Conservation (phyloP, 2,113 vertebrate genomes). For the human (Homo sapiens) region GRCh38 chr7:24966501-24967000, state of each 20-base stretch:
- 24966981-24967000: background rate
- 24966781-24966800: background rate
- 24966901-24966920: background rate
- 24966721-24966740: background rate
- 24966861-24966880: background rate
- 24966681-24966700: background rate
- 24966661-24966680: background rate
- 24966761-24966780: background rate
- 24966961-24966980: background rate
- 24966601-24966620: background rate
- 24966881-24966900: background rate
- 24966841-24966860: background rate
- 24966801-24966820: background rate
- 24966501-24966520: constrained; percentile 64
- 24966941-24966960: background rate
- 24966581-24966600: background rate
- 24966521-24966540: background rate
- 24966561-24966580: background rate
- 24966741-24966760: background rate
- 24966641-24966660: background rate
- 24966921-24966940: background rate
- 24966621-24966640: background rate
- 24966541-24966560: background rate
- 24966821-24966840: background rate
- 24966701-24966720: background rate